phyloP scores from a whole-genome alignment of 2,797 vertebrate species.

The Sebastes steindachneri region DNA sequence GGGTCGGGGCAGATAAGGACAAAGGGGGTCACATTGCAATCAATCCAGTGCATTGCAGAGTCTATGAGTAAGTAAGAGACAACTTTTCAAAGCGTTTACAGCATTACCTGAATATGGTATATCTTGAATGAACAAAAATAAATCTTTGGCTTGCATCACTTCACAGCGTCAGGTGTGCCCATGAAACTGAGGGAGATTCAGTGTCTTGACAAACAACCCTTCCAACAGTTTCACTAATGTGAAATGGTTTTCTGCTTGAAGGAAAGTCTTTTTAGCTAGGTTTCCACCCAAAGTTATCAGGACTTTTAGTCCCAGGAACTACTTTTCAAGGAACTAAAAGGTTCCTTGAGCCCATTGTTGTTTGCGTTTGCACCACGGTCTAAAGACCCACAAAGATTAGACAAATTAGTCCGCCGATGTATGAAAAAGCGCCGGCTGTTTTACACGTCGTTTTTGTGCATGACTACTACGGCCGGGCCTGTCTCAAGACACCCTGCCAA shows the following conservation, averaged over 20 bases:
- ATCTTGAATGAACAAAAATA: not conserved
- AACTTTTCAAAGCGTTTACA: not conserved
- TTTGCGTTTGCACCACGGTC: no score
- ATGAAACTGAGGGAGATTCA: not conserved
- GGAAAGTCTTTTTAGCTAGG: not conserved
- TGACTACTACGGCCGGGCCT: no score
- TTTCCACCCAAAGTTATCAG: no score
- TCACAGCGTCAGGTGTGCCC: not conserved
- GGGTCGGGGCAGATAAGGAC: constrained; percentile 37
- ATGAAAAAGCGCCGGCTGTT: no score
- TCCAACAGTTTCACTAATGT: not conserved
- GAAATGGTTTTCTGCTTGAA: not conserved
- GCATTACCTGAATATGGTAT: not conserved
- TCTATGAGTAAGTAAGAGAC: not conserved
- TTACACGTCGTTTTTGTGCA: no score
- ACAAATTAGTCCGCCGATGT: no score
- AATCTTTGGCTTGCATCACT: not conserved
- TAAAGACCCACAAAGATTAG: no score
- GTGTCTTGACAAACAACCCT: not conserved
- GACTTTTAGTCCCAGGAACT: no score
- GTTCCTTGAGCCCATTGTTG: no score
- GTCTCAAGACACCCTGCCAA: no score
- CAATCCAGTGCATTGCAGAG: not conserved
- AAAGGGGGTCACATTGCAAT: constrained; percentile 27
- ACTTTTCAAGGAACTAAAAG: no score